Evolutionary conservation across 2,888 invertebrate genomes (phyloP).

Genomic region (Callimorpha dominula): DNA sequence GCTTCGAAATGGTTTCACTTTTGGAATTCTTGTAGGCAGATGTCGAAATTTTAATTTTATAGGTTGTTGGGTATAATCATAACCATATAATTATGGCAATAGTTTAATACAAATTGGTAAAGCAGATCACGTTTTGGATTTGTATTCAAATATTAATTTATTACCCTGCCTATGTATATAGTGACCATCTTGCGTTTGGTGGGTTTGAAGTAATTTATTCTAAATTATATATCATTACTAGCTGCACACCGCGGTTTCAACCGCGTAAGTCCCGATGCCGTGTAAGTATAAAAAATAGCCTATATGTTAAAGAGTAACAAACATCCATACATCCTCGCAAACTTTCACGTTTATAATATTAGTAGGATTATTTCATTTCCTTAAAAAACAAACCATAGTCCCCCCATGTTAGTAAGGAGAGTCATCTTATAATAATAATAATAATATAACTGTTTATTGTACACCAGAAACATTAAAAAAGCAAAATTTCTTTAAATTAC

Average conservation of each 20-base stretch:
- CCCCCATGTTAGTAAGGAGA: background rate
- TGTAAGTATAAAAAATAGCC: no score
- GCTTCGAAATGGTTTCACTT: constrained; percentile 5
- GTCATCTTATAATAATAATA: no score
- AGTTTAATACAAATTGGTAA: background rate
- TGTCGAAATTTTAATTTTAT: constrained; percentile 7
- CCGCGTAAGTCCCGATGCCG: no score
- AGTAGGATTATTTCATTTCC: background rate
- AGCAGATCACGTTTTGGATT: background rate
- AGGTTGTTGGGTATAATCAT: constrained; percentile 1
- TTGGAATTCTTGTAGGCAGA: constrained; percentile 13
- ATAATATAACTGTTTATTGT: no score
- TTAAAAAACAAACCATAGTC: background rate
- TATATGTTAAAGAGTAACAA: no score
- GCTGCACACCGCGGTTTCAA: no score
- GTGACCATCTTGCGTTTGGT: background rate
- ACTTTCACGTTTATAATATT: no score
- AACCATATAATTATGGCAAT: constrained; percentile 8
- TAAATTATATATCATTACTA: background rate
- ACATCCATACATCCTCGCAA: background rate
- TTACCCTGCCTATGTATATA: background rate
- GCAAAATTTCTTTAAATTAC: no score
- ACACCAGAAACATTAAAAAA: no score
- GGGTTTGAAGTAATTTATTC: background rate
- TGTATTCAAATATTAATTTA: background rate